These are phyloP conservation scores for Periophthalmus magnuspinnatus DNA, from an alignment of 2,797 vertebrate genomes.

Conservation along the genomic window DNA sequence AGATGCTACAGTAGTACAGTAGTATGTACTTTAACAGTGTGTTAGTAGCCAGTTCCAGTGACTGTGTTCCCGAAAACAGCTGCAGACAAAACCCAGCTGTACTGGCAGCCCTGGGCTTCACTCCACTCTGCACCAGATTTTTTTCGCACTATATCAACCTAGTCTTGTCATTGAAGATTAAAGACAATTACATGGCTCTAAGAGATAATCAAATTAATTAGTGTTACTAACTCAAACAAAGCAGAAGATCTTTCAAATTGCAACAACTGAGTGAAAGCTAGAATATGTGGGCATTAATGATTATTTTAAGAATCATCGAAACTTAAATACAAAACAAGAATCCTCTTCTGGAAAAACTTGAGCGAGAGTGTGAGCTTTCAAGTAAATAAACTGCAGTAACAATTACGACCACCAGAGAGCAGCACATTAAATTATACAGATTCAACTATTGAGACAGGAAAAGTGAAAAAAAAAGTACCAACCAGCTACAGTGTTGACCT, in stretches of 20 bases:
- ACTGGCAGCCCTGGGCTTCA: conserved; percentile 26
- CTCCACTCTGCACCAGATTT: conserved; percentile 19
- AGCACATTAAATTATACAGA: conserved; percentile 47
- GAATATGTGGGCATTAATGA: too few species aligned
- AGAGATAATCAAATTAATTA: not conserved
- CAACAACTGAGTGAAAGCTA: not conserved
- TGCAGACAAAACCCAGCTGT: conserved; percentile 30
- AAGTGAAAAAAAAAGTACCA: conserved; percentile 28
- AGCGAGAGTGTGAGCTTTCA: too few species aligned
- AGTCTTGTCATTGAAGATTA: not conserved
- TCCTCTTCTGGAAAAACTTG: not conserved
- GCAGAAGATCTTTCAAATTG: not conserved
- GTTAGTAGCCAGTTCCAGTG: conserved; percentile 28
- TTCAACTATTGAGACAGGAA: conserved; percentile 41
- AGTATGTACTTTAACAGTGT: conserved; percentile 9
- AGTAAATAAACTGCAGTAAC: conserved; percentile 66
- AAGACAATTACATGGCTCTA: not conserved
- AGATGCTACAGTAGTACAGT: conserved; percentile 5
- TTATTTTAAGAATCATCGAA: not conserved
- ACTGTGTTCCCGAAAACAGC: conserved; percentile 48
- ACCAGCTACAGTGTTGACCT: conserved; percentile 27
- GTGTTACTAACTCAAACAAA: not conserved
- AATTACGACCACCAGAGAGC: conserved; percentile 63
- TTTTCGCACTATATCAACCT: conserved; percentile 42
- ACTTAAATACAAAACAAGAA: not conserved